Percentiles rank a stretch among this genome's conserved stretches.
phyloP scores from a whole-genome alignment of 2,113 vertebrate species.

The Austrofundulus limnaeus region DNA sequence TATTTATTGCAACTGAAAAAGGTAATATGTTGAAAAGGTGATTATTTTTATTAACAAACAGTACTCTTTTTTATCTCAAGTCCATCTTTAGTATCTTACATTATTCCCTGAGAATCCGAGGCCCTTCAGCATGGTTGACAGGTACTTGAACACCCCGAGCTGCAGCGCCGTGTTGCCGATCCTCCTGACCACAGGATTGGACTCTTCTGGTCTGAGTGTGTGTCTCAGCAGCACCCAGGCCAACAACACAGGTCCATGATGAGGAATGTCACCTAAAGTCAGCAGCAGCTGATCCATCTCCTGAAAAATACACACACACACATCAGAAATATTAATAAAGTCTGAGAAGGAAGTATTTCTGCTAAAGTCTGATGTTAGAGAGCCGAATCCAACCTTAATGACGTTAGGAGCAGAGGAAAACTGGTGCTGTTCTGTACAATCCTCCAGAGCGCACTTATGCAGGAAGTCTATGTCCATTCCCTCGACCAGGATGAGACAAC shows the following conservation, averaged over 20 bases:
- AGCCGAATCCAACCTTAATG: constrained; percentile 81
- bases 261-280: constrained; percentile 89
- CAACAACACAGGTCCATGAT: constrained; percentile 90
- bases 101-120: constrained; percentile 90
- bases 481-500: constrained; percentile 93
- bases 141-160: constrained; percentile 91
- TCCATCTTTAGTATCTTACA: constrained; percentile 75
- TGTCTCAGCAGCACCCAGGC: constrained; percentile 95
- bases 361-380: background rate
- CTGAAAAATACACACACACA: constrained; percentile 63
- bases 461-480: constrained; percentile 97
- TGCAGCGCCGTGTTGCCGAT: constrained; percentile 91
- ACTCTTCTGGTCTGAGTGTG: constrained; percentile 87
- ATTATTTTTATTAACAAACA: too few species aligned
- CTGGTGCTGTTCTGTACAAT: constrained; percentile 89
- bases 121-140: constrained; percentile 86
- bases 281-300: constrained; percentile 92
- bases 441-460: constrained; percentile 92
- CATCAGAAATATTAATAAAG: background rate
- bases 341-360: too few species aligned
- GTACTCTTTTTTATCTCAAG: background rate
- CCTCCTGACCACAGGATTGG: constrained; percentile 81
- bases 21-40: too few species aligned
- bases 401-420: constrained; percentile 80
- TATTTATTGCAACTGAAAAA: too few species aligned